These are phyloP conservation scores for Hippoglossus stenolepis DNA, from an alignment of 2,113 vertebrate species.

Conservation along the genomic window DNA sequence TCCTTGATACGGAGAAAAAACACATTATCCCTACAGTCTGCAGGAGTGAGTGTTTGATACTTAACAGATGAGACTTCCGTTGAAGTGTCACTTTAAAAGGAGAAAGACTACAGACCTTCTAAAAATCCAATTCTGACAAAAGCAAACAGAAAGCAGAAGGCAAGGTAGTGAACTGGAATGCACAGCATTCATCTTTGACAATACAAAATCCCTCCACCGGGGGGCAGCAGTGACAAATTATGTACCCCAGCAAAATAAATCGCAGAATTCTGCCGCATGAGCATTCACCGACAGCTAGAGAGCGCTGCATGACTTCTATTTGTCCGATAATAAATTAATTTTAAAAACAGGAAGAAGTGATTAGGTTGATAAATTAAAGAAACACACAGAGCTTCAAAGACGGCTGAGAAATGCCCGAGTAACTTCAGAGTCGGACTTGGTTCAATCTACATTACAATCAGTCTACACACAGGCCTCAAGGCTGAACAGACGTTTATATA, in stretches of 20 bases:
- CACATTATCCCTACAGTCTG: too few species aligned
- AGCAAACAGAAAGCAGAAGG: slow-evolving; percentile 20
- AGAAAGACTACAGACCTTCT: slow-evolving; percentile 2
- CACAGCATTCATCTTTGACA: slow-evolving; percentile 70
- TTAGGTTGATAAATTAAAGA: slow-evolving; percentile 11
- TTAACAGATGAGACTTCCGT: neutral
- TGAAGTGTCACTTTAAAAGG: slow-evolving; percentile 13
- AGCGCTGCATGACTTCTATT: neutral
- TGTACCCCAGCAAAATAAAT: neutral
- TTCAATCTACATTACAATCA: slow-evolving; percentile 30
- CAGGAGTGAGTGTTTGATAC: neutral
- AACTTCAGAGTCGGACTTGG: neutral
- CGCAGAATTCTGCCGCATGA: neutral
- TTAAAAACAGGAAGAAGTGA: slow-evolving; percentile 2
- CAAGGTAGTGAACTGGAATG: slow-evolving; percentile 57
- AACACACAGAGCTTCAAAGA: neutral
- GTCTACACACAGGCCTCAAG: slow-evolving; percentile 3
- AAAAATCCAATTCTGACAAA: slow-evolving; percentile 1
- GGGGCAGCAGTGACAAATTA: slow-evolving; percentile 43
- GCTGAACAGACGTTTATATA: slow-evolving; percentile 35
- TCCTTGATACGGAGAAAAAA: neutral
- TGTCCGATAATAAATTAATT: slow-evolving; percentile 14
- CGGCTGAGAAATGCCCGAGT: neutral
- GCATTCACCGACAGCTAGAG: neutral
- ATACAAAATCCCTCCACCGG: slow-evolving; percentile 45